Evolutionary conservation across 2,888 invertebrate species (phyloP).

Genomic region (Hesperia comma): DNA sequence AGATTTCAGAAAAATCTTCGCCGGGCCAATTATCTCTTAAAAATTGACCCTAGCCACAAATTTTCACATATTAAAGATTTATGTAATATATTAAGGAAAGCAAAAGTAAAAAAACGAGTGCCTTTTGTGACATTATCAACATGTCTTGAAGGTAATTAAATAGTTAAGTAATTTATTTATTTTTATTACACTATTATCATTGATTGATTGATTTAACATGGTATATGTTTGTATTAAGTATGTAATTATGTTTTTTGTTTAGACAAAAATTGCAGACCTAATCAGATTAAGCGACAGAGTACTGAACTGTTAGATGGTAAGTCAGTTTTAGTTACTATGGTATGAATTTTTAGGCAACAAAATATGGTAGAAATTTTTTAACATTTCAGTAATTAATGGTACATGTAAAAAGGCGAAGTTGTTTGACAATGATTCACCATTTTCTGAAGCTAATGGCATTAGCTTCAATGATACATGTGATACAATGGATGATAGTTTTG

Average conservation of each 20-base stretch:
- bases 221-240: neutral
- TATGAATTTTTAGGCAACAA: neutral
- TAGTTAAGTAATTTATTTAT: neutral
- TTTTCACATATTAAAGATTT: conserved; percentile 60
- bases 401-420: neutral
- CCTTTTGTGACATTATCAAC: conserved; percentile 56
- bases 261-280: conserved; percentile 18
- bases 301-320: neutral
- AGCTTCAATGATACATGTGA: conserved; percentile 7
- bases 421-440: neutral
- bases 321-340: neutral
- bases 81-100: conserved; percentile 53
- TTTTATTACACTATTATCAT: no score
- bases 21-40: conserved; percentile 43
- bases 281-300: neutral
- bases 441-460: neutral
- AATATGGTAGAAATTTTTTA: neutral
- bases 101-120: conserved; percentile 52
- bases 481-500: conserved; percentile 29
- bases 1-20: conserved; percentile 46
- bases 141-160: conserved; percentile 43
- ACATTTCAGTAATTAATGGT: neutral
- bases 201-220: no score
- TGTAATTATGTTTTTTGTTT: neutral
- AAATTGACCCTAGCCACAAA: conserved; percentile 53